Percentiles rank a stretch among this genome's conserved stretches.
Evolutionary conservation across 2,113 vertebrate genomes (phyloP).

Genomic region (Tragelaphus strepsiceros): DNA sequence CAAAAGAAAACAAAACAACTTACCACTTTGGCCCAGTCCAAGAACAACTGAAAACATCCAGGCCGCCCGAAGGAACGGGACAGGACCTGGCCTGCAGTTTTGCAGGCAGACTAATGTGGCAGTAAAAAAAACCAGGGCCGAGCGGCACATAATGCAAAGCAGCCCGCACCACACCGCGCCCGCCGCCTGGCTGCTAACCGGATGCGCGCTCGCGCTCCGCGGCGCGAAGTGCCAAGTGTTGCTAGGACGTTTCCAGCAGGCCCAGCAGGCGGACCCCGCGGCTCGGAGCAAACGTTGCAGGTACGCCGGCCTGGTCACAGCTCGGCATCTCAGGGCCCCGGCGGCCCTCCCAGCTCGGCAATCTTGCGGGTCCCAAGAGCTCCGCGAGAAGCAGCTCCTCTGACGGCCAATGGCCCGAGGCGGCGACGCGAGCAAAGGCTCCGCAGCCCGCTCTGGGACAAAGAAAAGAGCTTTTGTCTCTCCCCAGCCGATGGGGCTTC

Average conservation of each 20-base stretch:
- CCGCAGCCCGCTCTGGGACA: slow-evolving; percentile 58
- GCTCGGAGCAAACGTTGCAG: slow-evolving; percentile 19
- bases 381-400: slow-evolving; percentile 36
- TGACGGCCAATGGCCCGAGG: slow-evolving; percentile 23
- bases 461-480: slow-evolving; percentile 76
- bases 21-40: slow-evolving; percentile 79
- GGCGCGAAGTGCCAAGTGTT: slow-evolving; percentile 47
- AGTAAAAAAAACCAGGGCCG: slow-evolving; percentile 73
- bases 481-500: slow-evolving; percentile 55
- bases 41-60: slow-evolving; percentile 76
- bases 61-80: slow-evolving; percentile 70
- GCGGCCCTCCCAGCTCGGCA: slow-evolving; percentile 47
- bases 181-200: slow-evolving; percentile 16
- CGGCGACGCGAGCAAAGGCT: slow-evolving; percentile 19
- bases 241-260: slow-evolving; percentile 21
- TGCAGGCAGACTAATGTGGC: slow-evolving; percentile 74
- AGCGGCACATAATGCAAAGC: slow-evolving; percentile 77
- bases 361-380: not conserved
- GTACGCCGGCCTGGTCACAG: slow-evolving; percentile 15
- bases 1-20: slow-evolving; percentile 65
- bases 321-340: slow-evolving; percentile 71
- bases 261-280: not conserved
- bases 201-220: slow-evolving; percentile 6
- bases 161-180: slow-evolving; percentile 46
- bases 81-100: slow-evolving; percentile 76